phyloP scores from a whole-genome alignment of 2,797 vertebrate genomes.

The Sebastes taczanowskii region DNA sequence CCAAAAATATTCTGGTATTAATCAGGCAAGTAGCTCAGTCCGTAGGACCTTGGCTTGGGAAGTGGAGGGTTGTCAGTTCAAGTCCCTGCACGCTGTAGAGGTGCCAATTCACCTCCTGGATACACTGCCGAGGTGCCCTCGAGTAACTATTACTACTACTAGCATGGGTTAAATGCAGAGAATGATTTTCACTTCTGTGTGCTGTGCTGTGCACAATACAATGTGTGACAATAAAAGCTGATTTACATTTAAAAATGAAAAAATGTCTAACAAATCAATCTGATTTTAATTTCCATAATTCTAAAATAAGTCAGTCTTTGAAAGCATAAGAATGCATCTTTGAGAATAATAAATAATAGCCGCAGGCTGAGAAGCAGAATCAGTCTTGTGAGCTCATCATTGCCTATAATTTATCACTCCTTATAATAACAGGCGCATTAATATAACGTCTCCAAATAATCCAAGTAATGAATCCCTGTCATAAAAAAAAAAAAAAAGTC shows the following conservation, averaged over 20 bases:
- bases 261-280: neutral
- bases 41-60: too few species aligned
- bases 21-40: too few species aligned
- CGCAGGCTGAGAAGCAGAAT: neutral
- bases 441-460: conserved; percentile 14
- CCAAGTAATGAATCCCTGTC: conserved; percentile 22
- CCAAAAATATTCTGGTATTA: too few species aligned
- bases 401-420: conserved; percentile 19
- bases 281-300: neutral
- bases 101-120: neutral
- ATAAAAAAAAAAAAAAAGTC: conserved; percentile 9
- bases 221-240: too few species aligned
- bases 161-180: too few species aligned
- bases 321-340: neutral
- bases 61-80: too few species aligned
- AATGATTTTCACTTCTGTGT: too few species aligned
- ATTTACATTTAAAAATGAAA: neutral
- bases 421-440: conserved; percentile 17
- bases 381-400: conserved; percentile 20
- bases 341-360: neutral
- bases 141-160: neutral
- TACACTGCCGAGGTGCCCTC: neutral
- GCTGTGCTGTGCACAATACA: too few species aligned
- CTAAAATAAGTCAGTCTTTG: neutral
- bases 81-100: neutral